Evolutionary conservation across 2,888 invertebrate genomes (phyloP).

Genomic region (Elysia crispata): DNA sequence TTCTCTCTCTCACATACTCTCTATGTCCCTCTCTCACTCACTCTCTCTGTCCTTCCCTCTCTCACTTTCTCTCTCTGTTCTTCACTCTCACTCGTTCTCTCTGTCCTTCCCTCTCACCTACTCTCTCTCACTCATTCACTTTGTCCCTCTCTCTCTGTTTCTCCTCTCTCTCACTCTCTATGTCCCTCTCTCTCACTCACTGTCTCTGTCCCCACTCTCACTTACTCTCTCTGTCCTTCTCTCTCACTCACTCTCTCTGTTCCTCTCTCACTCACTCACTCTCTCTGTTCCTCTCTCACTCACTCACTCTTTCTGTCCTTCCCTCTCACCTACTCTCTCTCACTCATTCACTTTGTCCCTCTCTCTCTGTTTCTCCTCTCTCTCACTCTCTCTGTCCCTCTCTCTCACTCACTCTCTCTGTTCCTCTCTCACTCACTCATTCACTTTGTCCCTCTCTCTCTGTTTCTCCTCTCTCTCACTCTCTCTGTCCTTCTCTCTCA

Average conservation of each 20-base stretch:
- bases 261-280: not conserved
- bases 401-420: conserved; percentile 3
- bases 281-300: too few species aligned
- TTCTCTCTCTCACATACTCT: too few species aligned
- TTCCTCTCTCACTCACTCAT: too few species aligned
- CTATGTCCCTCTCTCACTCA: not conserved
- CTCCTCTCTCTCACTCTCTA: not conserved
- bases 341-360: not conserved
- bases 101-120: too few species aligned
- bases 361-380: conserved; percentile 16
- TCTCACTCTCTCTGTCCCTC: conserved; percentile 17
- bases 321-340: not conserved
- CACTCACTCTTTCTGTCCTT: too few species aligned
- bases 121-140: conserved; percentile 12
- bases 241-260: conserved; percentile 5
- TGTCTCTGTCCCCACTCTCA: too few species aligned
- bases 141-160: conserved; percentile 1
- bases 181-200: not conserved
- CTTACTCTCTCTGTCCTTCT: not conserved
- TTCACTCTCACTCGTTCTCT: too few species aligned
- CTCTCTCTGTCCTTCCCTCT: conserved; percentile 15
- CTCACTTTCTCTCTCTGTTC: not conserved
- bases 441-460: too few species aligned
- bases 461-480: too few species aligned
- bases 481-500: too few species aligned